Base-by-base conservation (phyloP, 2,888 invertebrate species). In the Neoascia interrupta region DNA sequence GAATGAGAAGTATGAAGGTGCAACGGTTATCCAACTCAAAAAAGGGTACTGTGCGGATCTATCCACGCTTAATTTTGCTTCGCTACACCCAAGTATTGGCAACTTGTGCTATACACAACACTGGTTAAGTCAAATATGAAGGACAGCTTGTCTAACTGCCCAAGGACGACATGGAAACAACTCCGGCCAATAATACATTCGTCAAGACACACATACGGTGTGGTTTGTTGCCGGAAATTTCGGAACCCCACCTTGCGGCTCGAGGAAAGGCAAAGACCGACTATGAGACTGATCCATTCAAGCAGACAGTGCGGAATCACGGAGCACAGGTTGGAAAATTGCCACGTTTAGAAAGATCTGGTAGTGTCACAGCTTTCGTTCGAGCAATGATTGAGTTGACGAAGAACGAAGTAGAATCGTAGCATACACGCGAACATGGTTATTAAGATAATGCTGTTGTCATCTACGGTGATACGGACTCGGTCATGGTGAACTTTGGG, bases 401-500 rank as follows among this genome's bases (percentile, higher is more conserved):
- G 0, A 98, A 98, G 87, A 92, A 94, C 81, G 96, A 96, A 90
- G 98, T 99, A 0, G 99, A 99, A 88, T 92, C 94, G 66, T 95
- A 94, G 84, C 96, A 94, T 84, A 92, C 92, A 1, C 92, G 94
- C 47, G 91, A 90, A 53, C 98, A 98, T 90, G 98, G 98, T 4
- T 98, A 97, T 86, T 92, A 94, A 84, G 93, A 95, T 86, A 94
- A 98, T 90, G 97, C 98, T 6, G 91, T 94, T 84, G 98, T 99
- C 5, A 97, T 99, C 85, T 99, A 99, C 88, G 99, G 99, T 49
- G 99, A 99, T 87, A 99, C 99, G 0, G 99, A 99, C 90, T 99
- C 99, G 2, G 99, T 99, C 3, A 99, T 99, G 99, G 97, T 99
- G 5, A 97, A 97, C 87, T 99, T 99, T 91, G 98, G 98, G 58